Base-by-base conservation (phyloP, 2,888 invertebrate genomes). In the Drosophila ustulata region DNA sequence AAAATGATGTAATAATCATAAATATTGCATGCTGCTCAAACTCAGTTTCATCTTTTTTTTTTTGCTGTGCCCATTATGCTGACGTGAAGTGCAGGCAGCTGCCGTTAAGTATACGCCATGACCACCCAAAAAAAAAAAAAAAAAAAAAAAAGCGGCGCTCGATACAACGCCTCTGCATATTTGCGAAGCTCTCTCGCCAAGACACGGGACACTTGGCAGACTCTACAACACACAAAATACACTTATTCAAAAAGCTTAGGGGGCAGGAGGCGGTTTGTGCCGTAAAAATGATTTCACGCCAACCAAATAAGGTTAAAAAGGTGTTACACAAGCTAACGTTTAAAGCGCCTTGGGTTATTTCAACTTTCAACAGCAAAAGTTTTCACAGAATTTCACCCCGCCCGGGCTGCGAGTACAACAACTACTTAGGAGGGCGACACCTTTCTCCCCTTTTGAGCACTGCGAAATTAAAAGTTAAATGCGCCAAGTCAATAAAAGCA, bases 401-500 rank as follows among this genome's bases (percentile, higher is more conserved):
- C 4, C 25, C 8, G 30, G 4, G 37, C 5, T 3, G 3, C 51
- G 11, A 3, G 51, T 3, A 13, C 32, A 30, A 13, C 49, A 46
- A 53, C 57, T 64, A 50, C 62, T 73, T 64, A 41, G 53, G 39
- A 50, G 45, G 45, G 66, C 30, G 67, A 51, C 75, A 65, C 76
- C 66, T 66, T 75, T 58, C 49, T 23, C 45, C 63, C 66, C 50
- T 59, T 69, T 61, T 58, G 68, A 72, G 53, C 30, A 50, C 50
- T 57, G 49, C 49, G 70, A 88, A 85, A 87, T 84, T 82, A 87
- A 87, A 85, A 85, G 85, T 85, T 85, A 82, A 85, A 87, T 70
- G 80, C 77, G 72, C 68, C 74, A 75, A 84, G 84, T 84, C 84
- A 84, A 86, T 84, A 84, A 84, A 84, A 79, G 71, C 74, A 66